Conservation (phyloP, 2,797 vertebrate genomes). For the Linurgus olivaceus region DNA sequence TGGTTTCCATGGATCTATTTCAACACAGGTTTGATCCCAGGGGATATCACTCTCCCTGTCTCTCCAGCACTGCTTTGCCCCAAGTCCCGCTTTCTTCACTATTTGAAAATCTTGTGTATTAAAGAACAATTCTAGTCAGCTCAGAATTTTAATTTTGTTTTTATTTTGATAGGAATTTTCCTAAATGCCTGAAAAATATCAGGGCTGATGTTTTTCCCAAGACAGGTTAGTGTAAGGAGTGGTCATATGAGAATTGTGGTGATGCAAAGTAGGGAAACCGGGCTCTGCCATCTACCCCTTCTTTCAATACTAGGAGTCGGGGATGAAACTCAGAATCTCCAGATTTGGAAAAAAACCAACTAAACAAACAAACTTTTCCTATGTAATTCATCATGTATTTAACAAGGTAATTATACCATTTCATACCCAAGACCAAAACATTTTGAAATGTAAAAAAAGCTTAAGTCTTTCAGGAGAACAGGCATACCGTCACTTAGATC, state of each 20-base stretch:
- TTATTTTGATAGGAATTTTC: not conserved
- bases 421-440: not conserved
- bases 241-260: not conserved
- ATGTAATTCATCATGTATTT: not conserved
- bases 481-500: not conserved
- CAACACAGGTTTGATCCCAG: not conserved
- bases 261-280: not conserved
- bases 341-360: not conserved
- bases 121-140: not conserved
- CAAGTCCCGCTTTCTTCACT: accelerated
- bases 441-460: not conserved
- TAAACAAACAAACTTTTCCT: not conserved
- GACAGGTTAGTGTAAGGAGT: not conserved
- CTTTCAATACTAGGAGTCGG: not conserved
- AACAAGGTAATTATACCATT: not conserved
- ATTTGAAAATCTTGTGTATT: not conserved
- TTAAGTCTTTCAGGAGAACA: not conserved
- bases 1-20: not conserved
- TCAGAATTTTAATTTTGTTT: not conserved
- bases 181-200: not conserved
- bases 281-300: not conserved
- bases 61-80: not conserved
- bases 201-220: not conserved
- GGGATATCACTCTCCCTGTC: not conserved
- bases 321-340: not conserved